Conservation (phyloP, 1,140 invertebrate species). For the Lepidurus couesii region DNA sequence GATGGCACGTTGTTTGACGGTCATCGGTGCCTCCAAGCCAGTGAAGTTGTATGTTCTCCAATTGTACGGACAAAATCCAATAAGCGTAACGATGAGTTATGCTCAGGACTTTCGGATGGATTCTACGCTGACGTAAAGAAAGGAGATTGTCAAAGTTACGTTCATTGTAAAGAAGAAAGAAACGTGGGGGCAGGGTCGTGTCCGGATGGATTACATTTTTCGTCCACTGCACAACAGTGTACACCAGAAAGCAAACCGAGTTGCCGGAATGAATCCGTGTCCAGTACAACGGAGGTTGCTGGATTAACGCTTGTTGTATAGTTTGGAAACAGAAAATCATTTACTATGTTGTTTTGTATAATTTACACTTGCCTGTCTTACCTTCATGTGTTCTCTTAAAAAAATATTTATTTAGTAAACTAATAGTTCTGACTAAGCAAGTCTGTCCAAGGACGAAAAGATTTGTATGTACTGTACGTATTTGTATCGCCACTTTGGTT, state of each 20-base stretch:
- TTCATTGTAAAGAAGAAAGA: neutral
- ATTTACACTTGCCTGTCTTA: neutral
- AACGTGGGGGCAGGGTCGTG: neutral
- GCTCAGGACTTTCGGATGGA: neutral
- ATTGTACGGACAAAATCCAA: neutral
- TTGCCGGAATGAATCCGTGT: neutral
- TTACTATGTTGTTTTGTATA: neutral
- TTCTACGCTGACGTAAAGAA: neutral
- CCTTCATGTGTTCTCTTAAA: constrained; percentile 2
- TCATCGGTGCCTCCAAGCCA: constrained; percentile 41
- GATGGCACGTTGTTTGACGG: constrained; percentile 44
- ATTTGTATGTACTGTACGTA: neutral
- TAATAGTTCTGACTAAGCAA: neutral
- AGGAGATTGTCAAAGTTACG: neutral
- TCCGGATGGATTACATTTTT: neutral
- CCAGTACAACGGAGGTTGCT: neutral
- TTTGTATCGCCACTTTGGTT: neutral
- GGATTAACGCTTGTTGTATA: neutral
- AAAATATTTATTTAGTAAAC: neutral
- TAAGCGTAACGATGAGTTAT: neutral
- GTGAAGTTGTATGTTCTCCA: constrained; percentile 22
- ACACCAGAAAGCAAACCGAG: neutral
- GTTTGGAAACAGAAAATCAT: neutral
- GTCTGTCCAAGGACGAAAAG: neutral
- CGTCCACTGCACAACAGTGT: neutral